Evolutionary conservation across 2,797 vertebrate species (phyloP).

Genomic region (Syndactyla subalaris): DNA sequence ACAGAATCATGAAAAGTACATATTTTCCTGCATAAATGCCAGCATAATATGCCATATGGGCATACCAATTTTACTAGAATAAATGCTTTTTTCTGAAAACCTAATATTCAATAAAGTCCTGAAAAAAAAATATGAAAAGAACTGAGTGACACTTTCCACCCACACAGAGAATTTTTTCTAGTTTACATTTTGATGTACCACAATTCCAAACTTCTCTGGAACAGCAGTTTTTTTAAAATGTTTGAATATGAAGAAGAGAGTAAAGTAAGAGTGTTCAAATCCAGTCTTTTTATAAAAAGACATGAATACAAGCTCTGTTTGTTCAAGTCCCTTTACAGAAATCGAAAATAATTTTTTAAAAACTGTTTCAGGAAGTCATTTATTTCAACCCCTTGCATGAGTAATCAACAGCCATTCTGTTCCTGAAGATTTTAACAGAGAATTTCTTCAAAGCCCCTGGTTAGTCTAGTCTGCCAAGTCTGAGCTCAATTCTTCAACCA

Average conservation of each 20-base stretch:
- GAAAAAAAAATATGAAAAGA: neutral
- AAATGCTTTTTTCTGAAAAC: neutral
- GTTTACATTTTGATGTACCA: neutral
- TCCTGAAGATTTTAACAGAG: neutral
- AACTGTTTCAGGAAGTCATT: neutral
- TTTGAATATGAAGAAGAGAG: neutral
- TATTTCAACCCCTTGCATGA: neutral
- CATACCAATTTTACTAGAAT: neutral
- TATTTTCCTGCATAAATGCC: conserved; percentile 4
- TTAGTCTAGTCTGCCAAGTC: neutral
- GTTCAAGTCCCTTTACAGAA: neutral
- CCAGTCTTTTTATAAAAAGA: neutral
- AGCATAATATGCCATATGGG: neutral
- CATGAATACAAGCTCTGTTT: neutral
- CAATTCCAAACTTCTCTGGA: neutral
- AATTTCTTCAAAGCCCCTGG: neutral
- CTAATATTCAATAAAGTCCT: neutral
- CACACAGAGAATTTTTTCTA: neutral
- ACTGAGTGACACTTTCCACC: neutral
- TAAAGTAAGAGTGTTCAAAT: neutral
- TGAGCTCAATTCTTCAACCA: neutral
- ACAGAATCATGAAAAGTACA: neutral
- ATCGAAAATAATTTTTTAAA: neutral
- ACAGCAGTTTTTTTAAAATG: neutral
- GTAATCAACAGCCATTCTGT: neutral